Conservation (phyloP, 2,113 vertebrate species). For the Austrofundulus limnaeus region DNA sequence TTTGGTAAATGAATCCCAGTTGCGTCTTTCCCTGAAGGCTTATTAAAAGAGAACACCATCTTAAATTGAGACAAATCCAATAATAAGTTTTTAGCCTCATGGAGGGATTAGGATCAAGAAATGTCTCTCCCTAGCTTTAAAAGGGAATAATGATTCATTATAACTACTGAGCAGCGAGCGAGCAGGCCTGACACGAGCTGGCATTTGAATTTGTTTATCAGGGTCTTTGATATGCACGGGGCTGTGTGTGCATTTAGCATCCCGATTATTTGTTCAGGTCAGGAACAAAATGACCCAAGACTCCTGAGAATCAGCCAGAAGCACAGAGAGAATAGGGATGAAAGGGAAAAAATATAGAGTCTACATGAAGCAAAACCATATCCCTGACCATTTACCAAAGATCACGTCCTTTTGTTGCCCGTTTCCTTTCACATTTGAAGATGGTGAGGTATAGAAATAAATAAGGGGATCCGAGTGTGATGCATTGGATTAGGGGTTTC, state of each 20-base stretch:
- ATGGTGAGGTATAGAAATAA: slow-evolving; percentile 41
- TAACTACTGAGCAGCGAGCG: slow-evolving; percentile 23
- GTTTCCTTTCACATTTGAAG: slow-evolving; percentile 40
- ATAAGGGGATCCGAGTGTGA: slow-evolving; percentile 35
- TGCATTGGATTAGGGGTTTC: slow-evolving; percentile 37
- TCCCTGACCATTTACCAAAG: not conserved
- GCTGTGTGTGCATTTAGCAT: slow-evolving; percentile 17
- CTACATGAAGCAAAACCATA: not conserved
- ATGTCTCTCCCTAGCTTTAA: slow-evolving; percentile 38
- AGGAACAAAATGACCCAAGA: slow-evolving; percentile 18
- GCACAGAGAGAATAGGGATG: not conserved
- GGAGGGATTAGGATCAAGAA: slow-evolving; percentile 39
- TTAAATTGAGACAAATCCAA: slow-evolving; percentile 49
- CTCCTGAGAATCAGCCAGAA: slow-evolving; percentile 9
- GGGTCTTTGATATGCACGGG: slow-evolving; percentile 16
- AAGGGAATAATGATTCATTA: slow-evolving; percentile 39
- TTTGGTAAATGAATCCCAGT: slow-evolving; percentile 10
- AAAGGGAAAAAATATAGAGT: slow-evolving; percentile 17
- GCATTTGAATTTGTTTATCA: slow-evolving; percentile 41
- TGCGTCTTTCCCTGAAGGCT: slow-evolving; percentile 8
- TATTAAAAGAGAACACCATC: slow-evolving; percentile 27
- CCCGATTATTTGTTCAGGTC: slow-evolving; percentile 31
- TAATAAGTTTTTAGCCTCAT: slow-evolving; percentile 41
- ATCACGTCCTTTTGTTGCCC: slow-evolving; percentile 12
- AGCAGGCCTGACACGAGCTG: slow-evolving; percentile 27